Base-by-base conservation (phyloP, 2,113 vertebrate species). In the Oncorhynchus tshawytscha region DNA sequence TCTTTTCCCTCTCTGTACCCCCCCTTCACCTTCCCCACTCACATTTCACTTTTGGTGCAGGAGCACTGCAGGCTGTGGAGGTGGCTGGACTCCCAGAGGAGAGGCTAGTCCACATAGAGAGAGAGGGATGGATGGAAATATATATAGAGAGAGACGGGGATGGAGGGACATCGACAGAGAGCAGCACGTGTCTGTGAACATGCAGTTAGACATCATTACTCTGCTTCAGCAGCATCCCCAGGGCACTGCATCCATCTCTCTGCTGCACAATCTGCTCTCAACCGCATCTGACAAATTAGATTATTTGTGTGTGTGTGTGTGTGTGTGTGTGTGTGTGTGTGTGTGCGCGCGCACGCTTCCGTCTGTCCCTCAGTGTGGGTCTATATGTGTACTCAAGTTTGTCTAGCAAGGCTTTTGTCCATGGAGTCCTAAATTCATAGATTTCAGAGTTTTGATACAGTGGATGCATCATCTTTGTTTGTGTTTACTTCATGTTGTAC, bases 121-220 rank as follows among this genome's bases (percentile, higher is more conserved):
- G 66, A 71, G 24, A 71, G 66, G 66, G 29, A 68, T 18, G 20
- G 29, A 34, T 5, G 6, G 29, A 34, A 11, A 18, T 2, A 39
- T 34, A 27, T 2, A 29, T 2, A 31, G 31, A 31, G 29, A 71
- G 69, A 27, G 48, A 25, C n/a, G 7, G 7, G 29, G 18, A 39
- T 24, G 12, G 48, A 64, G 11, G 34, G 25, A 31, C 20, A 5
- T 51, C 49, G 13, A 54, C 1, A 51, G 22, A 39, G 25, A 25
- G 67, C n/a, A 27, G 29, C 67, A 76, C 74, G 31, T 70, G 67
- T 76, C 31, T 62, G 5, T 18, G 54, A 76, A 18, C 67, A 70
- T 65, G 59, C 29, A 31, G 29, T 13, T 27, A 15, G 22, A 8
- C 31, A 65, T 64, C 57, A 39, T 24, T 70, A 13, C 71, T 72